Evolutionary conservation across 2,797 vertebrate species (phyloP), one percentile per base, ranked within the genome.

Genomic region (Crax fasciolata): DNA sequence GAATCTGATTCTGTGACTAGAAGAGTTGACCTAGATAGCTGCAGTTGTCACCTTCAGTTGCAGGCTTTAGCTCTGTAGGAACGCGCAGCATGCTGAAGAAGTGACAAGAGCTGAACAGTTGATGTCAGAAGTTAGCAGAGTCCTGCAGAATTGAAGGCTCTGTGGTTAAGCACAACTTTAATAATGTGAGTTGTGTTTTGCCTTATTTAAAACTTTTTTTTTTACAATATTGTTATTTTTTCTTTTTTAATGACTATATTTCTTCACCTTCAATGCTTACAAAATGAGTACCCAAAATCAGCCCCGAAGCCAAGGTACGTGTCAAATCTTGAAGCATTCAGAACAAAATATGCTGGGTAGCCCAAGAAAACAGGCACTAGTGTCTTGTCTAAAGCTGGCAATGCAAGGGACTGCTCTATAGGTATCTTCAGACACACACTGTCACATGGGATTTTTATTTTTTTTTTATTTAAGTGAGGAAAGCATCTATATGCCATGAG

Each of bases 11-110:
- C 35, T 35, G 35, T 35, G 35, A 57, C 54, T 28, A 61, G 21
- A 65, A 54, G 24, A 84, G 48, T 15, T 88, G 92, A 90, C 74
- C 94, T 76, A 95, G 57, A 92, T 67, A 80, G 67, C 59, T 82
- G 59, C 84, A 95, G 84, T 84, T 90, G 84, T 73, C 89, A 90
- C 81, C 67, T 92, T 90, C 92, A 87, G 0, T 73, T 89, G 77
- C 67, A 82, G 52, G n/a, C 66, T 78, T 63, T 58, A 79, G 39
- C 89, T 82, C 78, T 63, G 43, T 5, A 49, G 78, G 74, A 92
- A 93, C 58, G 72, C 28, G 74, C 78, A 95, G 59, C 71, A n/a
- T 41, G 78, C 43, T 43, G 52, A 90, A 81, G 77, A 75, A 90
- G 4, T 32, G 46, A 70, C 21, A 57, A 77, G 30, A 16, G 20